A percentile compares a stretch with the other conserved stretches of the same genome.
Evolutionary conservation across 2,888 invertebrate species (phyloP).

Genomic region (Iphiclides podalirius): DNA sequence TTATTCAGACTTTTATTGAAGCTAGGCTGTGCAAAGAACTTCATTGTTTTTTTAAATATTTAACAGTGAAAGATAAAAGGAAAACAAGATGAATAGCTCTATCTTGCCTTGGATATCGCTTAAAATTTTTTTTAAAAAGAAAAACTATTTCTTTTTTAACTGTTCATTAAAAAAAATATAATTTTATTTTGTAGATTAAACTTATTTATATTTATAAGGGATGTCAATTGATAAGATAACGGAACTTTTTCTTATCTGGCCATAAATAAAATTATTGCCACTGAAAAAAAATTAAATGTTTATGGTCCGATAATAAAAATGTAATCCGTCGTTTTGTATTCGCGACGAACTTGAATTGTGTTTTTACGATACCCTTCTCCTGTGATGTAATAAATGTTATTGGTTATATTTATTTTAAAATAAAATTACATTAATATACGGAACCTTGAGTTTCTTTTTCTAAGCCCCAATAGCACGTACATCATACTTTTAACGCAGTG

Average conservation of each 20-base stretch:
- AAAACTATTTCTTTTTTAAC: slow-evolving; percentile 32
- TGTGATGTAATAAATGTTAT: slow-evolving; percentile 81
- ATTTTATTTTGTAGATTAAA: slow-evolving; percentile 52
- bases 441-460: slow-evolving; percentile 25
- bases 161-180: slow-evolving; percentile 40
- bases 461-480: too few species aligned
- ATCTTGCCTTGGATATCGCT: background rate
- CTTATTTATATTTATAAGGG: slow-evolving; percentile 62
- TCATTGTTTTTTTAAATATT: too few species aligned
- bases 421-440: slow-evolving; percentile 77
- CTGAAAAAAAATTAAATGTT: slow-evolving; percentile 30
- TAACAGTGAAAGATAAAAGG: background rate
- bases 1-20: too few species aligned
- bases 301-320: slow-evolving; percentile 38
- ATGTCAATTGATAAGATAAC: slow-evolving; percentile 68
- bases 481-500: too few species aligned
- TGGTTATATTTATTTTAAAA: slow-evolving; percentile 80
- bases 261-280: slow-evolving; percentile 31
- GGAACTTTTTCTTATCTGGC: slow-evolving; percentile 33
- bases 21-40: too few species aligned
- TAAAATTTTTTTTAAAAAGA: slow-evolving; percentile 1
- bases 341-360: slow-evolving; percentile 60
- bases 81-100: background rate
- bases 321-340: slow-evolving; percentile 45
- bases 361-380: slow-evolving; percentile 78